Evolutionary conservation across 2,888 invertebrate species (phyloP).

Genomic region (Yponomeuta malinellus): DNA sequence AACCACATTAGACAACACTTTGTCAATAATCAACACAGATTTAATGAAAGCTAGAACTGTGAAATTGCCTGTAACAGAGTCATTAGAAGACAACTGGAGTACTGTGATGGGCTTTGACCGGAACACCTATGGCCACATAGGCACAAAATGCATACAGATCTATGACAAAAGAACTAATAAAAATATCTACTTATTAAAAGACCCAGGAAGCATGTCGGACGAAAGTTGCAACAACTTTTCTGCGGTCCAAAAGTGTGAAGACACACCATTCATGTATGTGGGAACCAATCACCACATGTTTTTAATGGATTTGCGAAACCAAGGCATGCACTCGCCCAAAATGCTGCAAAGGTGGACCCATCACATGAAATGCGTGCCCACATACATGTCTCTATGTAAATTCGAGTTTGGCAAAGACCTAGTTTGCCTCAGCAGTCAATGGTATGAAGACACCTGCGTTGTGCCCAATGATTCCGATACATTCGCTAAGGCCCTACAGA

Average conservation of each 20-base stretch:
- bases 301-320: constrained; percentile 49
- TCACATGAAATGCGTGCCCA: constrained; percentile 68
- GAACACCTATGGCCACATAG: constrained; percentile 45
- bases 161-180: constrained; percentile 59
- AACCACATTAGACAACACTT: constrained; percentile 43
- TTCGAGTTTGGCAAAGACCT: constrained; percentile 54
- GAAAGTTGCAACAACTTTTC: constrained; percentile 50
- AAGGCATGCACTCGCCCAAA: constrained; percentile 31
- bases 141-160: constrained; percentile 41
- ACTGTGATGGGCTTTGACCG: constrained; percentile 50
- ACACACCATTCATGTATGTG: constrained; percentile 44
- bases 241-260: constrained; percentile 42
- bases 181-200: constrained; percentile 38
- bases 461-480: constrained; percentile 47
- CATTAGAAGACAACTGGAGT: constrained; percentile 56
- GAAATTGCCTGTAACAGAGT: constrained; percentile 35
- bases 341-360: constrained; percentile 74
- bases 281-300: constrained; percentile 58
- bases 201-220: constrained; percentile 40
- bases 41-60: constrained; percentile 47
- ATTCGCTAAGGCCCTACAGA: constrained; percentile 30
- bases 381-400: constrained; percentile 49
- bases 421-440: constrained; percentile 55
- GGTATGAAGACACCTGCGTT: constrained; percentile 61
- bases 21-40: constrained; percentile 57